A percentile compares a stretch with the other conserved stretches of the same genome.
phyloP scores from a whole-genome alignment of 1,140 invertebrate genomes.

The Frieseomelitta varia region DNA sequence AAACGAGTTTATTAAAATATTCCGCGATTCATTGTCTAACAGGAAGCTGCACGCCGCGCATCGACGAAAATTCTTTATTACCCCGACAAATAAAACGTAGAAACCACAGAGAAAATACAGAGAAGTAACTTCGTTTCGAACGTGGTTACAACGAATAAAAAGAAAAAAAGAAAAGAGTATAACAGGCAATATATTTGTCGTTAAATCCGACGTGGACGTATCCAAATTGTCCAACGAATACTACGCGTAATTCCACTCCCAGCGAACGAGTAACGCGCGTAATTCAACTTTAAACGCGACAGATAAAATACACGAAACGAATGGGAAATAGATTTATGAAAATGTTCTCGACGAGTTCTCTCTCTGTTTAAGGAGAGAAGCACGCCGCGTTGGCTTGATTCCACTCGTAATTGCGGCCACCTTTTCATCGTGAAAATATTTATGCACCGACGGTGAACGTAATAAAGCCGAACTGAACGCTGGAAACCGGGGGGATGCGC shows the following conservation, averaged over 20 bases:
- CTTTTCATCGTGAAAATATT: constrained; percentile 31
- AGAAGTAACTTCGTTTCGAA: background rate
- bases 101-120: background rate
- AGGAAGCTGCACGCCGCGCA: too few relatives aligned
- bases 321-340: constrained; percentile 20
- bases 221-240: background rate
- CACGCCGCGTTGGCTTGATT: background rate
- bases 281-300: background rate
- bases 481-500: background rate
- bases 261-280: background rate
- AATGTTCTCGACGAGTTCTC: background rate
- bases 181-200: background rate
- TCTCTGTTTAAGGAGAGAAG: background rate
- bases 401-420: background rate
- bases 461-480: constrained; percentile 8
- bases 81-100: background rate
- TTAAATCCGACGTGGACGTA: background rate
- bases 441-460: constrained; percentile 3
- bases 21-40: background rate
- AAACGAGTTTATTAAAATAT: background rate
- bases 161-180: too few relatives aligned
- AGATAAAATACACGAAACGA: background rate
- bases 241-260: background rate
- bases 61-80: background rate
- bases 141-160: too few relatives aligned